Conservation (phyloP, 2,888 invertebrate genomes). For the Dysmachus trigonus region DNA sequence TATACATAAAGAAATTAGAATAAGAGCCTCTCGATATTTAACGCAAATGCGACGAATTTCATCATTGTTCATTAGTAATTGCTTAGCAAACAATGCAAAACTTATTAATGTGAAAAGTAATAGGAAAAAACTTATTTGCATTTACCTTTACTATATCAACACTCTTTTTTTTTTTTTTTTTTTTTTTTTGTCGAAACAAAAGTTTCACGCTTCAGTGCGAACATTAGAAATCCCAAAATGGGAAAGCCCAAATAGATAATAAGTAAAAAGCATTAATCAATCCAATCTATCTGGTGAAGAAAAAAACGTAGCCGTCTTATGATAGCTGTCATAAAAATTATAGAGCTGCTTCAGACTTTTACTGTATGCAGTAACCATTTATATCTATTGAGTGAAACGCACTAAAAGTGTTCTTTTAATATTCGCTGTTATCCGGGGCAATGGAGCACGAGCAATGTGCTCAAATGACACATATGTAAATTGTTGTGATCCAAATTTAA, state of each 20-base stretch:
- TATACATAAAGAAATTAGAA: neutral
- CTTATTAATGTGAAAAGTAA: neutral
- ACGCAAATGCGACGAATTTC: neutral
- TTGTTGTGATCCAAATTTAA: neutral
- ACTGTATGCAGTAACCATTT: neutral
- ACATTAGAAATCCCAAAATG: neutral
- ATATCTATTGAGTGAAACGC: neutral
- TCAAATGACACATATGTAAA: neutral
- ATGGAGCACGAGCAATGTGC: neutral
- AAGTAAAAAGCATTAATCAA: neutral
- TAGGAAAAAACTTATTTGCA: neutral
- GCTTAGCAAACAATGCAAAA: neutral
- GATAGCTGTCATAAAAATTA: neutral
- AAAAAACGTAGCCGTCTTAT: neutral
- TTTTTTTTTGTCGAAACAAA: neutral
- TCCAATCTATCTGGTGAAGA: too few species aligned
- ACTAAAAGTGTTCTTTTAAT: neutral
- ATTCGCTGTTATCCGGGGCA: neutral
- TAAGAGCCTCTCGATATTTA: neutral
- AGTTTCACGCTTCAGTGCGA: neutral
- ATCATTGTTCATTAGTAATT: neutral
- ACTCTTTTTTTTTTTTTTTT: neutral
- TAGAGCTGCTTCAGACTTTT: neutral
- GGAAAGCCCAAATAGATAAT: neutral
- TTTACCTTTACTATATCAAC: neutral